Base-by-base conservation (phyloP, 2,888 invertebrate genomes). In the Dicranocentrus wangi region DNA sequence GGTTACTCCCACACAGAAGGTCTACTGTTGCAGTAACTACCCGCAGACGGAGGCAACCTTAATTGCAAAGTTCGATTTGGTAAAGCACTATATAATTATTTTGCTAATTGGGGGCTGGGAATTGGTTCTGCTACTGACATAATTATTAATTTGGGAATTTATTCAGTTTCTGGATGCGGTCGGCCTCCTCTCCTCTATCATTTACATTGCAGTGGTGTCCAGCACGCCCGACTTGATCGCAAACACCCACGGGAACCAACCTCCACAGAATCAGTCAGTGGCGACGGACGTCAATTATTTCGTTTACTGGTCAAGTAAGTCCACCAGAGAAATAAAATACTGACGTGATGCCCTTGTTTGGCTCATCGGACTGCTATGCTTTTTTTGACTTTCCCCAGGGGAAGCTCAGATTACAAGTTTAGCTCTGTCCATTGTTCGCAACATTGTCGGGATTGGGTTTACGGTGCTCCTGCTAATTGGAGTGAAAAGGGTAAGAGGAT, bases 21-120 rank as follows among this genome's bases (percentile, higher is more conserved):
- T 77, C 1, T 84, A 84, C 47, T 84, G 84, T 47, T 84, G 84
- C 60, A 82, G 84, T 32, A 82, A 84, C 66, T 78, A 72, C 1
- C 80, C 72, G 1, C 84, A 82, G 19, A 84, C 82, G 28, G 84
- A 84, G 55, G 77, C 84, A 0, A 51, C 21, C 10, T 42, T 80
- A 2, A 81, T 84, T 68, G 80, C 82, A 0, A 81, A 82, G 69
- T 84, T 82, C 68, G 84, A 84, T 32, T 32, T 82, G 53, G 84
- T 83, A 77, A 25, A 60, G 17, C 17, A n/a, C 19, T n/a, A 17
- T 47, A 8, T 21, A 10, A 2, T 42, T 42, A 42, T 42, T 19
- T 65, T n/a, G n/a, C n/a, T n/a, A n/a, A n/a, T n/a, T n/a, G n/a
- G n/a, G n/a, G n/a, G n/a, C n/a, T n/a, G n/a, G n/a, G n/a, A n/a